phyloP scores from a whole-genome alignment of 2,888 invertebrate species.

The Enoplolaimus lenunculus region DNA sequence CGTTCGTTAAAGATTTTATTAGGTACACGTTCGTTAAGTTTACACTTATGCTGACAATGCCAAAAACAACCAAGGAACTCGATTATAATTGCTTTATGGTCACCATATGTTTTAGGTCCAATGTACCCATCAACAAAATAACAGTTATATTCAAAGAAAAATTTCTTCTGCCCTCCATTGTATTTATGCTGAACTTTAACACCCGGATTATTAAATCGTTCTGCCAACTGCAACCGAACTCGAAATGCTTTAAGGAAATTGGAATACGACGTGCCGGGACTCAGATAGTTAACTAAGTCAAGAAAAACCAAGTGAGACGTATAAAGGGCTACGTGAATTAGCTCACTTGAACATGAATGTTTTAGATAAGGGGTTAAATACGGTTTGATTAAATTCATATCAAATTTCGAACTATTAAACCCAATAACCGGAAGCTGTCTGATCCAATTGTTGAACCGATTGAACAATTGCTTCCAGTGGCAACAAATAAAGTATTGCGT shows the following conservation, averaged over 20 bases:
- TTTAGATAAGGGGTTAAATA: background rate
- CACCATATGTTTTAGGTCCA: background rate
- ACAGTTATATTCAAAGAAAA: background rate
- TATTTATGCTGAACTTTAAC: background rate
- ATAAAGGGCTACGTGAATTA: background rate
- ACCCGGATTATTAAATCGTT: background rate
- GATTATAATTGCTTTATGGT: background rate
- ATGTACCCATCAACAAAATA: constrained; percentile 16
- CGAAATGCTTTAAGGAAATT: background rate
- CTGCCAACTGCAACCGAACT: background rate
- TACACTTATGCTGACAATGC: constrained; percentile 6
- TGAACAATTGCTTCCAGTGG: too few species aligned
- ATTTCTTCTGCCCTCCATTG: constrained; percentile 13
- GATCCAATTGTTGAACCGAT: background rate
- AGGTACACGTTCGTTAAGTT: background rate
- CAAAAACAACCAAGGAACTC: constrained; percentile 13
- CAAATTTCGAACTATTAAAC: background rate
- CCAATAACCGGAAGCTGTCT: background rate
- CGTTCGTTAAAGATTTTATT: background rate
- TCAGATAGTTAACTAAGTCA: background rate
- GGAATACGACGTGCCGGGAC: background rate
- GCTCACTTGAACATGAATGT: too few species aligned
- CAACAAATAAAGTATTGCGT: too few species aligned
- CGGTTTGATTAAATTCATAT: background rate
- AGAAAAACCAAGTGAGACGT: background rate